Evolutionary conservation across 2,113 vertebrate species (phyloP), one percentile per base, ranked within the genome.

Genomic region (Pontoporia blainvillei): DNA sequence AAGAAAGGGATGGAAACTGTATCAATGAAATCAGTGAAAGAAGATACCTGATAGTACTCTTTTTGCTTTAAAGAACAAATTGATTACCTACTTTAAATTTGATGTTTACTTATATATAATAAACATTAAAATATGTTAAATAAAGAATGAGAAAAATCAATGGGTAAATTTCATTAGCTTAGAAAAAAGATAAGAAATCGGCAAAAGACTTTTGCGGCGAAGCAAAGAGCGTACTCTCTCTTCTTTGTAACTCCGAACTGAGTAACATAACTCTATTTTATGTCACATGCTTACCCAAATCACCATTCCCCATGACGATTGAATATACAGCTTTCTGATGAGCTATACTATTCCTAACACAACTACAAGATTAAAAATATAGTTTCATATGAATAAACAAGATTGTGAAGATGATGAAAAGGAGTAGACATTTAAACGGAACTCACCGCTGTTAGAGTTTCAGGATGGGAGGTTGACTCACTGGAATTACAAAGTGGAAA

Each of bases 381-480:
- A 69, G 31, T 27, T 88, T 78, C 29, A 64, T 27, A n/a, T 39
- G 72, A 72, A 85, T 91, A 57, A 39, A 54, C 23, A 87, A 44
- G 78, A 57, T 27, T 44, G 23, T 4, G 9, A 72, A 31, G 8
- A 54, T n/a, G 27, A 73, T 52, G 39, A 95, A 95, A 96, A 71
- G 23, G 11, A 79, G 9, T 49, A 94, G 44, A 95, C 1, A 81
- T 4, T 75, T 64, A 93, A 97, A 89, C 15, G 46, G 10, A 90
- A 98, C 97, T 97, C 78, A 97, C 97, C 97, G 75, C 34, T 11
- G 23, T 61, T 78, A 90, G 41, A 92, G 73, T 89, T 52, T 97
- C 96, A 5, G 88, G 94, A 85, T 95, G 93, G 67, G 76, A 96
- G 39, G 96, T 59, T 0, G 62, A 20, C 6, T 96, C 94, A 69